Evolutionary conservation across 2,797 vertebrate genomes (phyloP).

Genomic region (Alcedo quadribrachys): DNA sequence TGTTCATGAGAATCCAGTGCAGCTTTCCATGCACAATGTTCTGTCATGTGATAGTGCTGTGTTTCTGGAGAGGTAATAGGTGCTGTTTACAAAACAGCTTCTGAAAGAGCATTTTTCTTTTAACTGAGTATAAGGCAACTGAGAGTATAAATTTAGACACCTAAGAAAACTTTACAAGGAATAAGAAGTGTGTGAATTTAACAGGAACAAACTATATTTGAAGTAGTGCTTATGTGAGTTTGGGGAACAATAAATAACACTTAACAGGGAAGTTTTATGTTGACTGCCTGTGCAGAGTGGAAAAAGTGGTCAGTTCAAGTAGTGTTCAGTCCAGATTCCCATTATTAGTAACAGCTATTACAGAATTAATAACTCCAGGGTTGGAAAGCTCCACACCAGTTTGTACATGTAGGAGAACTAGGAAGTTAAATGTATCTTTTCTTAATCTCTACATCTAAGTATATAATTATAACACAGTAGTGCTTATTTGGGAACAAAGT

Average conservation of each 20-base stretch:
- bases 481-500: not conserved
- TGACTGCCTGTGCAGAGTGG: not conserved
- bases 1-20: not conserved
- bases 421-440: not conserved
- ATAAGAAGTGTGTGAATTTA: not conserved
- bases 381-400: not conserved
- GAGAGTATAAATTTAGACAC: not conserved
- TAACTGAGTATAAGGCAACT: not conserved
- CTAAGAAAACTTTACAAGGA: not conserved
- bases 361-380: not conserved
- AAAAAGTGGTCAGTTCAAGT: not conserved
- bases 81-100: not conserved
- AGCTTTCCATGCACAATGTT: not conserved
- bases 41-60: not conserved
- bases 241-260: not conserved
- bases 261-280: not conserved
- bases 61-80: not conserved
- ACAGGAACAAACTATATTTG: not conserved
- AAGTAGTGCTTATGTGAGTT: not conserved
- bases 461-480: not conserved
- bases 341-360: not conserved
- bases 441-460: not conserved
- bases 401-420: not conserved
- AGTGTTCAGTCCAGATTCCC: not conserved
- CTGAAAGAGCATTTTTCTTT: constrained; percentile 1